Percentiles rank a stretch among this genome's conserved stretches.
phyloP scores from a whole-genome alignment of 2,888 invertebrate species.

The Drosophila paramelanica region DNA sequence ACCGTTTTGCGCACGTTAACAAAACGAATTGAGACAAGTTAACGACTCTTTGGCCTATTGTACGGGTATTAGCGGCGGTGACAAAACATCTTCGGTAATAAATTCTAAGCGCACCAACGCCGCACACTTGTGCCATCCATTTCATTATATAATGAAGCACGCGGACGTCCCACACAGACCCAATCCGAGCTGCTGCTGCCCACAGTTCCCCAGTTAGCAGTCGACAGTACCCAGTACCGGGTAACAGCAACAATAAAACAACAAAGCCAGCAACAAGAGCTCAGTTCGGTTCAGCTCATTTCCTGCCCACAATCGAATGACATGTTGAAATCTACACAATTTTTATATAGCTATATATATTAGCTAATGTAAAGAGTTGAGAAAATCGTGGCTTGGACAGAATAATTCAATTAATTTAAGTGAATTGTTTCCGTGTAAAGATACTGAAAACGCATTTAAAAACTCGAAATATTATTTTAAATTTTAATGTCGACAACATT shows the following conservation, averaged over 20 bases:
- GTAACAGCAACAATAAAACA: constrained; percentile 29
- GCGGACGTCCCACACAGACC: constrained; percentile 60
- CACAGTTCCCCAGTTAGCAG: constrained; percentile 7
- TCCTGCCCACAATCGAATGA: constrained; percentile 68
- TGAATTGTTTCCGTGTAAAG: background rate
- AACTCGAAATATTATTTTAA: background rate
- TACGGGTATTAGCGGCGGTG: constrained; percentile 12
- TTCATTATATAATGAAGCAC: constrained; percentile 73
- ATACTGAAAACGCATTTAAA: background rate
- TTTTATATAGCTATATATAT: constrained; percentile 21
- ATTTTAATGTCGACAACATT: background rate
- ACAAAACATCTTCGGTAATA: constrained; percentile 56
- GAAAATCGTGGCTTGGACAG: constrained; percentile 3
- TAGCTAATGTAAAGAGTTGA: constrained; percentile 19
- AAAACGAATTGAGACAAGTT: constrained; percentile 17
- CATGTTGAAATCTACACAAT: constrained; percentile 59
- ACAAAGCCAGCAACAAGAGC: constrained; percentile 5
- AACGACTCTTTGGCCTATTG: constrained; percentile 16
- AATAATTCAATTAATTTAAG: constrained; percentile 21
- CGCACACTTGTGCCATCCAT: constrained; percentile 46
- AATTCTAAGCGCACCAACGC: constrained; percentile 56
- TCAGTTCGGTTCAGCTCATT: constrained; percentile 45
- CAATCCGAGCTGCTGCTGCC: constrained; percentile 45
- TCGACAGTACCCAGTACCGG: constrained; percentile 29
- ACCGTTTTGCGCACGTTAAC: background rate